Base-by-base conservation (phyloP, 2,888 invertebrate species). In the Tolmerus cingulatus region DNA sequence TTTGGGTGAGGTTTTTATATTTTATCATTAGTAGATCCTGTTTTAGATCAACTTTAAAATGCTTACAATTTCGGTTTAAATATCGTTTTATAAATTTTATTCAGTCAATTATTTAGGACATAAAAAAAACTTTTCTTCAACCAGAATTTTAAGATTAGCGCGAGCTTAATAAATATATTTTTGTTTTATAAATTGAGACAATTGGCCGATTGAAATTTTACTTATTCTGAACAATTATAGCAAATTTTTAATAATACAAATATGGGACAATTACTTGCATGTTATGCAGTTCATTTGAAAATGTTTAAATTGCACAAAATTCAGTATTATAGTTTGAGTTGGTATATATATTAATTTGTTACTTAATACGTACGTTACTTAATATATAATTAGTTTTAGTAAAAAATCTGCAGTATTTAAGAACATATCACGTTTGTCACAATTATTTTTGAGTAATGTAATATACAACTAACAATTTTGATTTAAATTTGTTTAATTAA, bases 321-420 rank as follows among this genome's bases (percentile, higher is more conserved):
- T 12, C 79, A 79, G 79, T 79, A 79, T 79, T 79, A 78, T 78
- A 55, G 16, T 14, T 79, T 46, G 51, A 78, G 14, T 78, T 46
- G n/a, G n/a, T 51, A 51, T 16, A 51, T 5, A 19, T 2, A 57
- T 19, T 57, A 23, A 57, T 57, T 66, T 27, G 66, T 23, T 66
- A 27, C 19, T 55, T 55, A 55, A 55, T 55, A 46, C 43, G 55
- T 55, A 55, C 19, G 43, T 46, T 55, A 55, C 19, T 55, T 55
- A 55, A n/a, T 19, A 55, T 9, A 55, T 19, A 55, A 55, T 9
- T 55, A 55, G 77, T 40, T 30, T 37, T 77, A 77, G 16, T 27
- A 79, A 43, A 3, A 51, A 8, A 79, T 27, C 51, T 79, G 16
- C 51, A 79, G 79, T 79, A 79, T 79, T 79, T 79, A 12, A 23